Base-by-base conservation (phyloP, 2,113 vertebrate genomes). In the Hassar affinis region DNA sequence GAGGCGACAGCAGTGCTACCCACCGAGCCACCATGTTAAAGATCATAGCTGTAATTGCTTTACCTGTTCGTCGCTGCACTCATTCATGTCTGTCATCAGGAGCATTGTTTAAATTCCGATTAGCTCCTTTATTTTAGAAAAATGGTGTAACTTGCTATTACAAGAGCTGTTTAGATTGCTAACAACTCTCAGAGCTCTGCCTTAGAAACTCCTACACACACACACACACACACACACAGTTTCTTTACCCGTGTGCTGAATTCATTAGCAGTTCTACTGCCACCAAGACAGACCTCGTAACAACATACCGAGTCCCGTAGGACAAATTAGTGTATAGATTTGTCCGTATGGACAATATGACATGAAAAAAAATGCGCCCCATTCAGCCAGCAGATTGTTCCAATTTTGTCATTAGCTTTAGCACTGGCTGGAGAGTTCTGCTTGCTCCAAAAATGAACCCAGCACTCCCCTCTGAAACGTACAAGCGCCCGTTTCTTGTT, bases 341-440 rank as follows among this genome's bases (percentile, higher is more conserved):
- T 85, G 89, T 89, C 81, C 81, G 75, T 84, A 87, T 68, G 57
- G 88, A 90, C 88, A 91, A 92, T 91, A 84, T 64, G 49, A 84
- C 64, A 88, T 89, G 20, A 85, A 82, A 62, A 82, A 62, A 91
- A 91, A 89, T 88, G 85, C 72, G 78, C 61, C 64, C 88, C 81
- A 91, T 92, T 93, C 84, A 93, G 88, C 84, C 87, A 85, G 81
- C 90, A 91, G 88, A 90, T 88, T 92, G 90, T 92, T 93, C 87
- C 89, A 93, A 91, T 92, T 92, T 91, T 88, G 90, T 88, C 85
- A 88, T 93, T 92, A 92, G 89, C 89, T 93, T 91, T 90, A 92
- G 85, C 88, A 86, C 87, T 11, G 25, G 78, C 75, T 82, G 54
- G 83, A 87, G 88, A 75, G 74, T 80, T 15, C 45, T 79, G 79